phyloP scores from a whole-genome alignment of 2,888 invertebrate species.

The Uloborus plumipes region DNA sequence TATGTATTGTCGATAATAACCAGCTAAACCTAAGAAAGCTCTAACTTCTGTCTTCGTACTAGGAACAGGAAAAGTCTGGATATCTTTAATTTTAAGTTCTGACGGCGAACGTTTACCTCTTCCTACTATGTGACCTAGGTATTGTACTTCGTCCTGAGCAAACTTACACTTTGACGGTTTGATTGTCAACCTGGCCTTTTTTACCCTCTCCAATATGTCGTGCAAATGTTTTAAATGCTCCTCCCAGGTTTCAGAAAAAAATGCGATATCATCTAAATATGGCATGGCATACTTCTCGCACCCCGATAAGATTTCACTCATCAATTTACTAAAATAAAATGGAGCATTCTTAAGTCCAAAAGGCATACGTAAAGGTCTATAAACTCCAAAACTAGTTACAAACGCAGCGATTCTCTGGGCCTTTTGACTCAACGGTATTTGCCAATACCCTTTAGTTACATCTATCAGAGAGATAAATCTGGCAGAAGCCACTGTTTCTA shows the following conservation, averaged over 20 bases:
- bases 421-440: not conserved
- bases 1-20: slow-evolving; percentile 23
- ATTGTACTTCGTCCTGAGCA: slow-evolving; percentile 14
- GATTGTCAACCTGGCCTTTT: not conserved
- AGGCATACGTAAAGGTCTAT: not conserved
- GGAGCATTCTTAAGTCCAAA: not conserved
- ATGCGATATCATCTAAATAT: slow-evolving; percentile 11
- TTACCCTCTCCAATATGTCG: not conserved
- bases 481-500: not conserved
- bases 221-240: slow-evolving; percentile 27
- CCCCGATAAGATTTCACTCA: not conserved
- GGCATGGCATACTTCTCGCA: not conserved
- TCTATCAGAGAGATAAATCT: not conserved
- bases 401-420: not conserved
- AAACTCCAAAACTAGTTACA: not conserved
- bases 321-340: no score
- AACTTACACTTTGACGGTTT: slow-evolving; percentile 34
- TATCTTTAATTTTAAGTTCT: no score
- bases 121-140: slow-evolving; percentile 27
- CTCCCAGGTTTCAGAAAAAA: slow-evolving; percentile 31
- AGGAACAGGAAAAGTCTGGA: no score
- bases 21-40: slow-evolving; percentile 1
- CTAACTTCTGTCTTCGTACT: no score
- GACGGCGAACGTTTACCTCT: no score
- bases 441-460: not conserved